phyloP scores from a whole-genome alignment of 2,797 vertebrate species.

The Malacoctenus gilli region DNA sequence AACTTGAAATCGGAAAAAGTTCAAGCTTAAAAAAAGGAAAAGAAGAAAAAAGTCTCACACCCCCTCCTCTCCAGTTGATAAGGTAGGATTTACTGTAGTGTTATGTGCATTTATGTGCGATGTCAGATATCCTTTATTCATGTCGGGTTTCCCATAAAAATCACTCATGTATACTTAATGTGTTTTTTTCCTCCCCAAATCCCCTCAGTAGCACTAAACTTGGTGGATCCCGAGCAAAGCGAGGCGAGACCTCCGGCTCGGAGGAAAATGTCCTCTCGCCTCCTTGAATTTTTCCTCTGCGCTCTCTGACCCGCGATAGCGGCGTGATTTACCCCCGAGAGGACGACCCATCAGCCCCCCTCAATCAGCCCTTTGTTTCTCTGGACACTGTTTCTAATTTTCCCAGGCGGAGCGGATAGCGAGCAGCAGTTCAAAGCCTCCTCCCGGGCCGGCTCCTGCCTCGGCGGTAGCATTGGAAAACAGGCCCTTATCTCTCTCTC shows the following conservation, averaged over 20 bases:
- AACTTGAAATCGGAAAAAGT: not conserved
- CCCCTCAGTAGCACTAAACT: constrained; percentile 53
- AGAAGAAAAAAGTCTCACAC: too few species aligned
- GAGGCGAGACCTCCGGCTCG: constrained; percentile 59
- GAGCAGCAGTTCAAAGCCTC: constrained; percentile 82
- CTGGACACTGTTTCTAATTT: constrained; percentile 73
- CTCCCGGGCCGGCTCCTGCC: constrained; percentile 68
- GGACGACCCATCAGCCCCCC: constrained; percentile 51
- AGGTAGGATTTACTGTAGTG: constrained; percentile 22
- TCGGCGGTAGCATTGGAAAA: constrained; percentile 75
- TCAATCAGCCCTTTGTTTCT: constrained; percentile 80
- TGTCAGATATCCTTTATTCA: constrained; percentile 57
- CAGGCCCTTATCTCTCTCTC: constrained; percentile 72
- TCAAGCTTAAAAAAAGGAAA: constrained; percentile 5
- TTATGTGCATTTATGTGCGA: constrained; percentile 5
- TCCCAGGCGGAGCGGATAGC: constrained; percentile 80
- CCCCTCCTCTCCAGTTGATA: constrained; percentile 1
- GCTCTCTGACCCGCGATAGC: constrained; percentile 72
- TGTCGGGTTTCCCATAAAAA: constrained; percentile 52
- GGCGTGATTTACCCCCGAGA: constrained; percentile 67
- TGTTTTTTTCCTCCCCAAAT: constrained; percentile 31
- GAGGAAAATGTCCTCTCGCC: constrained; percentile 54
- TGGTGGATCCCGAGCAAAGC: constrained; percentile 25
- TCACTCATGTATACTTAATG: constrained; percentile 59
- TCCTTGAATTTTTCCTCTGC: constrained; percentile 59